Evolutionary conservation across 2,888 invertebrate genomes (phyloP), one percentile per base, ranked within the genome.

Genomic region (Aphodius sticticus): DNA sequence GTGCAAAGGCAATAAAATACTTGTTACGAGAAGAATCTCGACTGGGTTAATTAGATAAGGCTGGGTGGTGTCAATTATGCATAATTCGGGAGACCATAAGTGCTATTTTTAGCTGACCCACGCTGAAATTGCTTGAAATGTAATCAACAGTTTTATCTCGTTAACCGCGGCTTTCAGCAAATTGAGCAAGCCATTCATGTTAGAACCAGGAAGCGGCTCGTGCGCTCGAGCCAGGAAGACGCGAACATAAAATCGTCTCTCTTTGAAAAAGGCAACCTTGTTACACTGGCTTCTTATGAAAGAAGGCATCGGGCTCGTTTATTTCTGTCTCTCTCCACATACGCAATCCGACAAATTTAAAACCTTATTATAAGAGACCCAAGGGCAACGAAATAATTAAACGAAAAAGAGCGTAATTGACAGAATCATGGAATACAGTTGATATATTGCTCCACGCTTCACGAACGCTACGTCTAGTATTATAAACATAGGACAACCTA

Each of bases 261-360:
- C 9, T 53, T 26, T 26, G 26, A 26, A 26, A 26, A 26, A 26
- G 26, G 53, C 53, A 53, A 53, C 53, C 53, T 53, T 53, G 53
- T 53, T 53, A 53, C 53, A 5, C 12, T 53, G 53, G 53, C 53
- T 53, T 12, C 53, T 7, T 12, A 53, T 53, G 53, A 53, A 53
- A 53, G 53, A 53, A 53, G 53, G 26, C 26, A 26, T 26, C 53
- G 53, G 7, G 53, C 53, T 53, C 53, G 53, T 53, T 53, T 5
- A 53, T 53, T 53, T 53, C 53, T 26, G 26, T 26, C 26, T 53
- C 12, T 53, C 53, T 53, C 53, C 53, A 53, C 53, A 53, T 53
- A 53, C 53, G 53, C 53, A 53, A 53, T 53, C 53, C 53, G 53
- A 53, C 53, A 53, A 53, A 53, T 53, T 53, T 53, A 53, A 53